Evolutionary conservation across 2,113 vertebrate species (phyloP).

Genomic region (Xenopus laevis): DNA sequence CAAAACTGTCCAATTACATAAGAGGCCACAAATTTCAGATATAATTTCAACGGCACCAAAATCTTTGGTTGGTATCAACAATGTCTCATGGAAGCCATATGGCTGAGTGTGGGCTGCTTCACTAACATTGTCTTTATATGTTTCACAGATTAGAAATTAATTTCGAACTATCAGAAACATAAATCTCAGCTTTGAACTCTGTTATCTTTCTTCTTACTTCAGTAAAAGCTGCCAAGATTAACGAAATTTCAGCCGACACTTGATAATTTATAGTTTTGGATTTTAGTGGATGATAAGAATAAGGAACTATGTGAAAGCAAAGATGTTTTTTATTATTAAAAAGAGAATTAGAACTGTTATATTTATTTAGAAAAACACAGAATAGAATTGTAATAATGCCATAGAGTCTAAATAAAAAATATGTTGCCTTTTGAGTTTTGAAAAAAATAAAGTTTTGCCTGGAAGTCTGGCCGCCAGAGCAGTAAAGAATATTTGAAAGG

Average conservation of each 20-base stretch:
- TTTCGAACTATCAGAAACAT: constrained; percentile 59
- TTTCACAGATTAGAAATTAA: constrained; percentile 58
- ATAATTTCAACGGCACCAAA: constrained; percentile 59
- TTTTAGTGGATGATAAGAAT: constrained; percentile 52
- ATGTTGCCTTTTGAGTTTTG: too few species aligned
- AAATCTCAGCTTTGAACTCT: constrained; percentile 55
- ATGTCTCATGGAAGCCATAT: constrained; percentile 53
- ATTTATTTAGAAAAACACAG: constrained; percentile 56
- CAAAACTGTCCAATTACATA: constrained; percentile 85
- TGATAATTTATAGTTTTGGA: constrained; percentile 58
- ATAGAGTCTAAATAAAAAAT: neutral
- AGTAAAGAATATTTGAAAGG: too few species aligned
- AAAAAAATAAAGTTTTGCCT: too few species aligned
- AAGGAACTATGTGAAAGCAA: constrained; percentile 51
- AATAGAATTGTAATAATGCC: neutral
- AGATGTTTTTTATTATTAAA: constrained; percentile 53
- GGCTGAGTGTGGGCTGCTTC: constrained; percentile 53
- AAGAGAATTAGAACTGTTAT: constrained; percentile 48
- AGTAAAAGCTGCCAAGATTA: constrained; percentile 54
- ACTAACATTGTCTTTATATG: constrained; percentile 47
- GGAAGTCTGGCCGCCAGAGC: neutral
- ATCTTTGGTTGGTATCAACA: constrained; percentile 46
- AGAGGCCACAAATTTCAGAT: constrained; percentile 75
- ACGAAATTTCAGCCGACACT: constrained; percentile 55
- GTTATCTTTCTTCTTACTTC: constrained; percentile 42